phyloP scores from a whole-genome alignment of 2,113 vertebrate species.

The Ranitomeya variabilis region DNA sequence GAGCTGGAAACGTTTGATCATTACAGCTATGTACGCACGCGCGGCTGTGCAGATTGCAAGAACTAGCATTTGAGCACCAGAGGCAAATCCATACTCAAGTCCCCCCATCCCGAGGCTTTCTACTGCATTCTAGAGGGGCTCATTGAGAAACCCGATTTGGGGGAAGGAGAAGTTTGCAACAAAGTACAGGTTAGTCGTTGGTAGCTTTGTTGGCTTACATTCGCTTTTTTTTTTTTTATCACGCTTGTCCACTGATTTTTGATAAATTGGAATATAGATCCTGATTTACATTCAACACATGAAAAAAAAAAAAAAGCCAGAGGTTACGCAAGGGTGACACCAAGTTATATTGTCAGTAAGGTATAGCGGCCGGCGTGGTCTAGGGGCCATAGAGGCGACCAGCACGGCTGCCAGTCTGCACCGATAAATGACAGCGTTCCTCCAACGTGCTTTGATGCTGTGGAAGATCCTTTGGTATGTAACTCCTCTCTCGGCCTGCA shows the following conservation, averaged over 20 bases:
- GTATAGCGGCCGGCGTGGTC: neutral
- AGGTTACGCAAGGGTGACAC: neutral
- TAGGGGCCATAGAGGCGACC: neutral
- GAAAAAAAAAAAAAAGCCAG: constrained; percentile 17
- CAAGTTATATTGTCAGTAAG: constrained; percentile 35
- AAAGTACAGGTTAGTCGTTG: neutral
- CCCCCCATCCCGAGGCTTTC: neutral
- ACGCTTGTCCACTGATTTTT: neutral
- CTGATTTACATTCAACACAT: constrained; percentile 49
- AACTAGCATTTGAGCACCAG: constrained; percentile 43
- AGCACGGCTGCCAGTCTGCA: constrained; percentile 16
- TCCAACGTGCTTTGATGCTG: constrained; percentile 37
- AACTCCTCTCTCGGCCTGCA: constrained; percentile 7
- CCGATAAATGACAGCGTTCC: neutral
- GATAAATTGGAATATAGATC: neutral
- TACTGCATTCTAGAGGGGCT: neutral
- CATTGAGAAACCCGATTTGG: neutral
- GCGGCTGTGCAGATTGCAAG: neutral
- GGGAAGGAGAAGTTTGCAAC: neutral
- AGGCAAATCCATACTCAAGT: constrained; percentile 28
- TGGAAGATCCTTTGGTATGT: constrained; percentile 48
- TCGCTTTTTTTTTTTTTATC: neutral
- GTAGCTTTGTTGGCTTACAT: neutral
- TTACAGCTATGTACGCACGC: too few species aligned
- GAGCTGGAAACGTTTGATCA: too few species aligned